Percentiles rank a stretch among this genome's conserved stretches.
Evolutionary conservation across 2,113 vertebrate genomes (phyloP).

Genomic region (Castor canadensis): DNA sequence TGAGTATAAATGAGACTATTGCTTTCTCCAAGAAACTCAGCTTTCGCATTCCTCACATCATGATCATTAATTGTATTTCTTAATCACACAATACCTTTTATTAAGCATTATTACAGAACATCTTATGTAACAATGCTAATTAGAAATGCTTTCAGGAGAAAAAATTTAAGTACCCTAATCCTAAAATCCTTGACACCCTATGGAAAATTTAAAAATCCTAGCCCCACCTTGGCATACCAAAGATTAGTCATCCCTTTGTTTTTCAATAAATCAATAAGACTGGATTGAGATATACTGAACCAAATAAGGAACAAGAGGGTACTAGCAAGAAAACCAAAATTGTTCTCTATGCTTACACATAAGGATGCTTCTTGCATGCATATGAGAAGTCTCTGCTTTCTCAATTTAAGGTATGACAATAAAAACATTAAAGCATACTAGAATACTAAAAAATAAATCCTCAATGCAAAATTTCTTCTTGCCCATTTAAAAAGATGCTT

Average conservation of each 20-base stretch:
- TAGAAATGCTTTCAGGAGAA: slow-evolving; percentile 28
- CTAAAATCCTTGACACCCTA: background rate
- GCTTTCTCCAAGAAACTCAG: too few relatives aligned
- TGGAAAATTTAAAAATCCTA: slow-evolving; percentile 28
- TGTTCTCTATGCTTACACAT: background rate
- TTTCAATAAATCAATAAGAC: background rate
- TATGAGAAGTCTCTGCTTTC: background rate
- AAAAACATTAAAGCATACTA: slow-evolving; percentile 30
- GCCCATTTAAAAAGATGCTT: slow-evolving; percentile 25
- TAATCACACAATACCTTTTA: background rate
- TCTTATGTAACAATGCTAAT: background rate
- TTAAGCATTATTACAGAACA: background rate
- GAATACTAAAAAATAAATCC: background rate
- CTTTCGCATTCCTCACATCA: background rate
- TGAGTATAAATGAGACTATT: too few relatives aligned
- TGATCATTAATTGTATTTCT: background rate
- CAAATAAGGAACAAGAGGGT: background rate
- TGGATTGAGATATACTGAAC: background rate
- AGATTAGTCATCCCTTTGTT: background rate
- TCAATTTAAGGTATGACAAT: background rate
- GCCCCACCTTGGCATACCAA: background rate
- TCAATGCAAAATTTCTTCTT: background rate
- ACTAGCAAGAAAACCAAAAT: background rate
- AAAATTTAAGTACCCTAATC: background rate
- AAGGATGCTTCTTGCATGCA: background rate